Evolutionary conservation across 2,113 vertebrate genomes (phyloP), one percentile per base, ranked within the genome.

Genomic region (Corythoichthys haematopterus): DNA sequence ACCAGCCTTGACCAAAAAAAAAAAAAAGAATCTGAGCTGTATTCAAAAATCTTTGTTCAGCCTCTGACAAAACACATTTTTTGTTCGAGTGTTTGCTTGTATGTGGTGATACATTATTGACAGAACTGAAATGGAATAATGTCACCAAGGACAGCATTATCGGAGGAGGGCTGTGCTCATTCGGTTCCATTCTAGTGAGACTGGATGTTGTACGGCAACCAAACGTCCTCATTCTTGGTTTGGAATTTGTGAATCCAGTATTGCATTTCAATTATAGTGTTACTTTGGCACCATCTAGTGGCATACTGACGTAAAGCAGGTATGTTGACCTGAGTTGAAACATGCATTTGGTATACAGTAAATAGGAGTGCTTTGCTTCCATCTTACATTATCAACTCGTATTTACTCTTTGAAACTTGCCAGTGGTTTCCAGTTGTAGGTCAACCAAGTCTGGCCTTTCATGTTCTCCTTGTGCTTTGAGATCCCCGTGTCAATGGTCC

Each of bases 401-500:
- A 15, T 35, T 57, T 33, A 28, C 33, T 57, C 9, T 13, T 35
- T 35, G 33, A 56, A 56, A 35, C 20, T 35, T 57, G 10, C 38
- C 55, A 57, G 3, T 59, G 37, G 15, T 53, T 55, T 58, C 56
- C 56, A 2, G 6, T 33, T 4, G 14, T 37, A 58, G 37, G 36
- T 58, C 15, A 37, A 59, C 16, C 16, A 12, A 61, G 38, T 61
- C 16, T 16, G 4, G 36, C 35, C 35, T 10, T 16, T 62, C 55
- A 75, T 6, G 1, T 59, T 15, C 63, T 78, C 28, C 14, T 11
- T 14, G 72, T 66, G 2, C 36, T 14, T 12, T n/a, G 12, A 16
- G 74, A 28, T 13, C 51, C 66, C 20, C 37, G 50, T 15, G 74
- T 66, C 0, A 20, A 33, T 12, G 11, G 55, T 77, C 80, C 65